Conservation (phyloP, 2,888 invertebrate genomes). For the Phengaris alcon region DNA sequence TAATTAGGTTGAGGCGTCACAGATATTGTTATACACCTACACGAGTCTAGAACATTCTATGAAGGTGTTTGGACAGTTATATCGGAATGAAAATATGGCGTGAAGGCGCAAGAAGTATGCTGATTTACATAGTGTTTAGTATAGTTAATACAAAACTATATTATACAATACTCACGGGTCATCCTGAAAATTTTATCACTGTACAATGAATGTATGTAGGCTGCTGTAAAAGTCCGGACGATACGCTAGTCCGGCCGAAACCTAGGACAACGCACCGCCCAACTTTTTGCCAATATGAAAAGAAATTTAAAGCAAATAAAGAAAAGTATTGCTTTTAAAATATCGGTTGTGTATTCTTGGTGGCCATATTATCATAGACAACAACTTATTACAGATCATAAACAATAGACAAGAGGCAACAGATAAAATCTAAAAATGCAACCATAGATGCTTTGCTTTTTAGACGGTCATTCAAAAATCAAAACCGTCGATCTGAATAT, state of each 20-base stretch:
- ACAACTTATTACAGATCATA: neutral
- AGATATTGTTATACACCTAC: constrained; percentile 41
- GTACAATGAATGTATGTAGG: constrained; percentile 40
- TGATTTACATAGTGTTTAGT: neutral
- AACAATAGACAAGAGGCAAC: too few species aligned
- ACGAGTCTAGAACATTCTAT: constrained; percentile 53
- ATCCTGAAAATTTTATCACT: constrained; percentile 55
- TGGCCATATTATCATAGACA: constrained; percentile 48
- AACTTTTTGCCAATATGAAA: constrained; percentile 59
- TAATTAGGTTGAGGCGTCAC: constrained; percentile 41
- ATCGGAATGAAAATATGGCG: neutral
- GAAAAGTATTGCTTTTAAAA: constrained; percentile 50
- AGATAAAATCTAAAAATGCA: too few species aligned
- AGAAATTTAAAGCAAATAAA: constrained; percentile 65
- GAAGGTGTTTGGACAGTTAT: constrained; percentile 38
- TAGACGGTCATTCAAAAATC: too few species aligned
- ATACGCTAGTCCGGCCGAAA: constrained; percentile 78
- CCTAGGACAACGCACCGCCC: constrained; percentile 79
- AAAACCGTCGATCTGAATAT: too few species aligned
- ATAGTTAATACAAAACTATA: constrained; percentile 26
- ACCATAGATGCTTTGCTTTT: too few species aligned
- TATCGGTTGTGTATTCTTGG: constrained; percentile 46
- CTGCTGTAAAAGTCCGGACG: constrained; percentile 60
- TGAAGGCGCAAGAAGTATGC: neutral
- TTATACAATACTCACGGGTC: constrained; percentile 67